Base-by-base conservation (phyloP, 2,888 invertebrate species). In the Erebia epiphron region DNA sequence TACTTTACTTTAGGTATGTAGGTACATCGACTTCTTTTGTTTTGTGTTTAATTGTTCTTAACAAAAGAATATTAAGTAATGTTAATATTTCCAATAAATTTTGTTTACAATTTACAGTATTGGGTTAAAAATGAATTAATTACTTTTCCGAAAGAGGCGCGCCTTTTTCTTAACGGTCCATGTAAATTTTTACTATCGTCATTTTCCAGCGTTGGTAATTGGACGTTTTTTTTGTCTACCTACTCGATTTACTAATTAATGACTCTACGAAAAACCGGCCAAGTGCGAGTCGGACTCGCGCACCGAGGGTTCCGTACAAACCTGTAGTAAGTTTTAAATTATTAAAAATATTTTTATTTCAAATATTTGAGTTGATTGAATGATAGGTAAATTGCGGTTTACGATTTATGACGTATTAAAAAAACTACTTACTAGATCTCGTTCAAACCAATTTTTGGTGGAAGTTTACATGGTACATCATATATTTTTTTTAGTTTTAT, bases 131-230 rank as follows among this genome's bases (percentile, higher is more conserved):
- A n/a, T 3, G 41, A 21, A 16, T 26, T 26, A 41, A 60, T 60
- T n/a, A 43, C 43, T 60, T 16, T 60, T 41, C 8, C 14, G 1
- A 46, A 18, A 61, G 43, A 16, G 16, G 14, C 49, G 3, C 46
- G 21, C 5, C 21, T 14, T 21, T 46, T 62, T 18, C 43, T 62
- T 46, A 62, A 14, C 62, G 46, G 18, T 49, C 9, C 7, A 35
- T 35, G 14, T 62, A n/a, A 62, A 62, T 49, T 62, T 62, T 62
- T 62, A 46, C 14, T 21, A 49, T 62, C 18, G 62, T 49, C 62
- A 18, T 46, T 62, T 46, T 49, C 46, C 21, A 41, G n/a, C 14
- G 21, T 2, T 14, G 21, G 46, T 49, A 49, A 62, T 62, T 62
- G 49, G 11, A 49, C 8, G 1, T 11, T 4, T 13, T 1, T 16